A percentile compares a stretch with the other conserved stretches of the same genome.
Evolutionary conservation across 2,888 invertebrate genomes (phyloP).

Genomic region (Phyllotreta cruciferae): DNA sequence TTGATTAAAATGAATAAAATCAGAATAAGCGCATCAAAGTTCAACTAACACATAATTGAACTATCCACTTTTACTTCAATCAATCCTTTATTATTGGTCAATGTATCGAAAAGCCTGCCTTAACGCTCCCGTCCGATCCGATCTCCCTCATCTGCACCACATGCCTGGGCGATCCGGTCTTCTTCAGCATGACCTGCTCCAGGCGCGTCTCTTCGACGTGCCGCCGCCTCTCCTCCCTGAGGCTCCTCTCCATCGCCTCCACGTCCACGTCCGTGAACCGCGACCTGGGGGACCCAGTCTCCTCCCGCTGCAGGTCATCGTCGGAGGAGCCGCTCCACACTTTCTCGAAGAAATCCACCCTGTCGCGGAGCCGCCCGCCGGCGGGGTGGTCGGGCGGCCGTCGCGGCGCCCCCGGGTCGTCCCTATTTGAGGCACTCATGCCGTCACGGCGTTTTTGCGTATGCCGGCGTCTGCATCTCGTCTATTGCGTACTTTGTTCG

Average conservation of each 20-base stretch:
- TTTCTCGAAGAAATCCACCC: conserved; percentile 82
- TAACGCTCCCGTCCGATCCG: conserved; percentile 57
- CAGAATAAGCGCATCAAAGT: not conserved
- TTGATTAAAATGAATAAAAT: not conserved
- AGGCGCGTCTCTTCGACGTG: conserved; percentile 60
- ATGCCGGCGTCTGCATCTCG: conserved; percentile 42
- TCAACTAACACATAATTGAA: not conserved
- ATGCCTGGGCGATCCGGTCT: conserved; percentile 61
- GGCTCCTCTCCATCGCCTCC: conserved; percentile 47
- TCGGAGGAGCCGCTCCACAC: conserved; percentile 69
- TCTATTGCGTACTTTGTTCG: conserved; percentile 31
- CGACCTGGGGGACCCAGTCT: not conserved
- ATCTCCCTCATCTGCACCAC: conserved; percentile 47
- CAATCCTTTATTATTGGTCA: conserved; percentile 6
- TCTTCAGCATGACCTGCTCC: conserved; percentile 67
- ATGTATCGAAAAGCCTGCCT: conserved; percentile 45
- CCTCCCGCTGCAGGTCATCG: conserved; percentile 33
- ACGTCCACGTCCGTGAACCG: conserved; percentile 44
- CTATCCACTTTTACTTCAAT: not conserved
- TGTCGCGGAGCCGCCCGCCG: conserved; percentile 69
- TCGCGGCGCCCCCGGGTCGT: conserved; percentile 47
- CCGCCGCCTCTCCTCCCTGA: conserved; percentile 48
- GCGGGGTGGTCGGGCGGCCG: conserved; percentile 53
- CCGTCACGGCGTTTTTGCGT: conserved; percentile 40
- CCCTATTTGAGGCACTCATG: conserved; percentile 49